A percentile compares a stretch with the other conserved stretches of the same genome.
phyloP scores from a whole-genome alignment of 2,797 vertebrate genomes.

The Apogon hyalosoma region DNA sequence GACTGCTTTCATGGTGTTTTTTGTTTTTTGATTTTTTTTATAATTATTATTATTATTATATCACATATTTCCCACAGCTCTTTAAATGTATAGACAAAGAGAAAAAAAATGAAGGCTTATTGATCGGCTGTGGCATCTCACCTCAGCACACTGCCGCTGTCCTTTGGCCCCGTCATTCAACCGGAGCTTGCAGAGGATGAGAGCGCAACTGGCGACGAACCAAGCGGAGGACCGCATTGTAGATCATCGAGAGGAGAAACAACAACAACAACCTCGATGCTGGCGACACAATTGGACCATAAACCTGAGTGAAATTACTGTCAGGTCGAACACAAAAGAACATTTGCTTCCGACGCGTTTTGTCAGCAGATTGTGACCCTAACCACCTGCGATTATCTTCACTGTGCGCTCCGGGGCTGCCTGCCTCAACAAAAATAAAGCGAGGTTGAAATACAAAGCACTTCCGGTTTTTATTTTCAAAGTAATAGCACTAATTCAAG shows the following conservation, averaged over 20 bases:
- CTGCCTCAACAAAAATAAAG: conserved; percentile 23
- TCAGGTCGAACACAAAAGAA: background rate
- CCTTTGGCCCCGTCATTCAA: conserved; percentile 55
- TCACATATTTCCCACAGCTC: background rate
- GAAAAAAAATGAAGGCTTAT: background rate
- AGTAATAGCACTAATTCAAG: conserved; percentile 19
- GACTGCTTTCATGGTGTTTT: background rate
- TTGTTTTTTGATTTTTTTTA: no score
- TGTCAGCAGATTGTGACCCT: conserved; percentile 40
- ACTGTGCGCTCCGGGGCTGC: conserved; percentile 36
- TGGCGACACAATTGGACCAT: background rate
- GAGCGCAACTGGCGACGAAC: conserved; percentile 67
- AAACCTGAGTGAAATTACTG: background rate
- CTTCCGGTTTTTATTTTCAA: conserved; percentile 47
- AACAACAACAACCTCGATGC: conserved; percentile 4
- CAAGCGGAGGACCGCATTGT: conserved; percentile 69
- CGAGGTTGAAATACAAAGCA: rapidly evolving
- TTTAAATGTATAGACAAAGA: background rate
- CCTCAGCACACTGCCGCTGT: conserved; percentile 81
- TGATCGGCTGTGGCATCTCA: conserved; percentile 64
- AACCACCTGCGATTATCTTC: conserved; percentile 76
- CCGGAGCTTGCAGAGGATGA: conserved; percentile 70
- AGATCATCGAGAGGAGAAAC: conserved; percentile 33
- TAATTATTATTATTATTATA: no score
- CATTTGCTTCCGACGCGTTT: conserved; percentile 36